Evolutionary conservation across 2,113 vertebrate species (phyloP).

Genomic region (Girardinichthys multiradiatus): DNA sequence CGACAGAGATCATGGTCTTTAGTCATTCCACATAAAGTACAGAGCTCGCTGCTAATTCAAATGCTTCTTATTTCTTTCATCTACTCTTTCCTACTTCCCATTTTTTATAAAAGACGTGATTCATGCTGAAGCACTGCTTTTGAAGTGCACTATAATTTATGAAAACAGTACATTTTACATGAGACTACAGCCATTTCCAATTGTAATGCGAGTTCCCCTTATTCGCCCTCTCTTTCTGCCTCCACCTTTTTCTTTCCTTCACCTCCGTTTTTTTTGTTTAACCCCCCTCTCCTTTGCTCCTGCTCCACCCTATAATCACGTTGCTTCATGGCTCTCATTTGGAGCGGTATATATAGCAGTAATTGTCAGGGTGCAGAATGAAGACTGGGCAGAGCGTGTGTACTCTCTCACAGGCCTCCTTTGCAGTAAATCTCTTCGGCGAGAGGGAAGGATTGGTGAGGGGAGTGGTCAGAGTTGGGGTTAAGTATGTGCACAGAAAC

Average conservation of each 20-base stretch:
- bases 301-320: constrained; percentile 83
- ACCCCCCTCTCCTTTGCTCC: constrained; percentile 45
- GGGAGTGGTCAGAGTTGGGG: not conserved
- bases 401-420: constrained; percentile 71
- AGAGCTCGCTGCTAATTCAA: constrained; percentile 19
- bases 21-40: constrained; percentile 3
- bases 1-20: constrained; percentile 29
- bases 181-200: constrained; percentile 46
- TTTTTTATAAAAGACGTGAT: constrained; percentile 28
- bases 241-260: constrained; percentile 17
- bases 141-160: constrained; percentile 43
- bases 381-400: constrained; percentile 75
- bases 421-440: constrained; percentile 68
- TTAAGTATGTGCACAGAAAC: constrained; percentile 35
- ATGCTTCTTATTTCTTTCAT: constrained; percentile 41
- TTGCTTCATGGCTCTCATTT: constrained; percentile 81
- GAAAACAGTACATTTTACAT: constrained; percentile 48
- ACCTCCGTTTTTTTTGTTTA: constrained; percentile 44
- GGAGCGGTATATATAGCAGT: constrained; percentile 83
- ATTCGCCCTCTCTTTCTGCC: constrained; percentile 17
- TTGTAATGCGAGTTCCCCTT: constrained; percentile 24
- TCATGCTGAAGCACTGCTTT: constrained; percentile 32
- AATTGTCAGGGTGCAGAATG: constrained; percentile 80
- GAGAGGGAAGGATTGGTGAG: constrained; percentile 37
- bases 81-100: constrained; percentile 16